phyloP scores from a whole-genome alignment of 2,797 vertebrate species.

The Ctenochaetus hawaiiensis region DNA sequence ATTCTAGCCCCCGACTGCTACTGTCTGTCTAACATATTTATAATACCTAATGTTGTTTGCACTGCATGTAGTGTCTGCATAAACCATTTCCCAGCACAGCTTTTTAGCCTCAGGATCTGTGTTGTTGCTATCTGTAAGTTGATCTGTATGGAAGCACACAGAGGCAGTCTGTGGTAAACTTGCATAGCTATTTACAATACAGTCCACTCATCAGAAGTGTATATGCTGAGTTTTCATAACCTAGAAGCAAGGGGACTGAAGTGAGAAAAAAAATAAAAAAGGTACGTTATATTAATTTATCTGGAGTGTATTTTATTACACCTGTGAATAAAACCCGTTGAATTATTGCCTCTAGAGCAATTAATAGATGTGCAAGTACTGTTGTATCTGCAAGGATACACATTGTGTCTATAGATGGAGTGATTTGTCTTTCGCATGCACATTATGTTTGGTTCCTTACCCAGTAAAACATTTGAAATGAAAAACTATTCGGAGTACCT shows the following conservation, averaged over 20 bases:
- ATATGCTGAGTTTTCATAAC: background rate
- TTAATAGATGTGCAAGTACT: background rate
- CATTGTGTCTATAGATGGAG: too few relatives aligned
- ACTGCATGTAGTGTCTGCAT: conserved; percentile 36
- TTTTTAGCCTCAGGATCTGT: conserved; percentile 40
- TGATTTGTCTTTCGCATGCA: background rate
- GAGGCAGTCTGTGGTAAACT: conserved; percentile 15
- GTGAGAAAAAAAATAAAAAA: background rate
- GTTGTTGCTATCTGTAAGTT: conserved; percentile 27
- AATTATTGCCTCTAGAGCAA: background rate
- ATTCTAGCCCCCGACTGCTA: conserved; percentile 10
- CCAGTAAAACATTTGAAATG: background rate
- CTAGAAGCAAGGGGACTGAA: background rate
- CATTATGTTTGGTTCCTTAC: background rate
- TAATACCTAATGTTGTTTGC: conserved; percentile 41
- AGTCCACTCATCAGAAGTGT: background rate
- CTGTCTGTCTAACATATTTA: conserved; percentile 40
- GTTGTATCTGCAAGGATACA: background rate
- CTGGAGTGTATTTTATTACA: background rate
- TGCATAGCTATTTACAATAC: background rate
- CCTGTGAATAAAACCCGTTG: background rate
- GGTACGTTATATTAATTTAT: background rate
- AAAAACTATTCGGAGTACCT: background rate
- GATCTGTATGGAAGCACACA: conserved; percentile 30
- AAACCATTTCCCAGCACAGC: conserved; percentile 37